Evolutionary conservation across 2,113 vertebrate genomes (phyloP).

Genomic region (Acanthochromis polyacanthus): DNA sequence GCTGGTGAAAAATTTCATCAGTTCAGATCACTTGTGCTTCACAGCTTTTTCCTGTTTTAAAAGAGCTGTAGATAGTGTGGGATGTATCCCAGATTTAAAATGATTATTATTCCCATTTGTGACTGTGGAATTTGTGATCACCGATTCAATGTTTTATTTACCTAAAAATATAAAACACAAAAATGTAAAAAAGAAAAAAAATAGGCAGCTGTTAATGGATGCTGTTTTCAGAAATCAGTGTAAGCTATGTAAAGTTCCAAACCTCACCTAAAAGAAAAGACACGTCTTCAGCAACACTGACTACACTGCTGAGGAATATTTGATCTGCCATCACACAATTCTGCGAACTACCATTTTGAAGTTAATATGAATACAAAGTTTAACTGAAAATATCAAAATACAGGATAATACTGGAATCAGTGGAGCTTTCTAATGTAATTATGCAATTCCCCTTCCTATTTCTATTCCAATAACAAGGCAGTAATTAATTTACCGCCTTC

Average conservation of each 20-base stretch:
- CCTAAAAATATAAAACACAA: background rate
- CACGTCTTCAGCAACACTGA: background rate
- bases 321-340: background rate
- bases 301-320: background rate
- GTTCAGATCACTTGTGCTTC: too few relatives aligned
- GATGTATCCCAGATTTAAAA: too few relatives aligned
- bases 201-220: background rate
- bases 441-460: background rate
- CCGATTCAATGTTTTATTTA: too few relatives aligned
- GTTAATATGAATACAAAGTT: background rate
- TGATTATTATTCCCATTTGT: too few relatives aligned
- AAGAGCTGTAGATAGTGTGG: too few relatives aligned
- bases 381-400: background rate
- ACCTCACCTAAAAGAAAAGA: background rate
- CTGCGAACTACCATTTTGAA: constrained; percentile 1
- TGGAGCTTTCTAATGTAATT: background rate
- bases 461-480: background rate
- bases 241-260: background rate
- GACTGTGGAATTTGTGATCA: too few relatives aligned
- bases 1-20: too few relatives aligned
- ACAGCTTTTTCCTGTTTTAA: too few relatives aligned
- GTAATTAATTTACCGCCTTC: background rate
- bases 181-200: too few relatives aligned
- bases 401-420: background rate
- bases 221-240: constrained; percentile 1